A percentile compares a stretch with the other conserved stretches of the same genome.
phyloP scores from a whole-genome alignment of 1,140 invertebrate species.

The Cyrtorhinus lividipennis region DNA sequence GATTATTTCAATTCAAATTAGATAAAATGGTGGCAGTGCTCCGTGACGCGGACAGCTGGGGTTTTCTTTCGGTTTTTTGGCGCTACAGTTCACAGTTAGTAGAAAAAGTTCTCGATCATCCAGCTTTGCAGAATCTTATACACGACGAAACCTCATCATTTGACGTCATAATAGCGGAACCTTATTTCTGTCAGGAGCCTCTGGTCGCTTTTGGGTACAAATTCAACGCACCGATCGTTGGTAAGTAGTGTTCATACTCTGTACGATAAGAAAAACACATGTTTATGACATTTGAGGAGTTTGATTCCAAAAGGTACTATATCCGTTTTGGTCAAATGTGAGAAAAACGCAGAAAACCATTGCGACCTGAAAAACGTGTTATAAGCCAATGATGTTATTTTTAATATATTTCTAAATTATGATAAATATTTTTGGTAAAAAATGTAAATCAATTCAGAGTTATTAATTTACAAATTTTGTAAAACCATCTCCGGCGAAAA shows the following conservation, averaged over 20 bases:
- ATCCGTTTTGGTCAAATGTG: neutral
- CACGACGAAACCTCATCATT: constrained; percentile 15
- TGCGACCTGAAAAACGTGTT: neutral
- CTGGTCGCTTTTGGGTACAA: constrained; percentile 27
- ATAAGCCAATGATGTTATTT: neutral
- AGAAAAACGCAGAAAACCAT: neutral
- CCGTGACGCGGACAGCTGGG: neutral
- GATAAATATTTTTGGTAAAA: neutral
- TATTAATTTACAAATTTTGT: no score
- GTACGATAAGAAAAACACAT: no score
- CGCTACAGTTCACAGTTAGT: neutral
- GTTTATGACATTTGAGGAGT: no score
- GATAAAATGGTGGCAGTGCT: neutral
- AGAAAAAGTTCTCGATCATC: neutral
- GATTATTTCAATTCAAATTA: no score
- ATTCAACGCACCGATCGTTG: constrained; percentile 26
- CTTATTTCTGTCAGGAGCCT: constrained; percentile 28
- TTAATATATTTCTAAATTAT: neutral
- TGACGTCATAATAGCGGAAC: constrained; percentile 28
- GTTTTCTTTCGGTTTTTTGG: neutral
- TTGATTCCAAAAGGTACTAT: neutral
- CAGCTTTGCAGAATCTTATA: neutral
- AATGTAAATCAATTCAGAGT: neutral
- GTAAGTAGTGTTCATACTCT: no score
- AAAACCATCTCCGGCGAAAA: no score